Evolutionary conservation across 2,888 invertebrate genomes (phyloP).

Genomic region (Lobophora halterata): DNA sequence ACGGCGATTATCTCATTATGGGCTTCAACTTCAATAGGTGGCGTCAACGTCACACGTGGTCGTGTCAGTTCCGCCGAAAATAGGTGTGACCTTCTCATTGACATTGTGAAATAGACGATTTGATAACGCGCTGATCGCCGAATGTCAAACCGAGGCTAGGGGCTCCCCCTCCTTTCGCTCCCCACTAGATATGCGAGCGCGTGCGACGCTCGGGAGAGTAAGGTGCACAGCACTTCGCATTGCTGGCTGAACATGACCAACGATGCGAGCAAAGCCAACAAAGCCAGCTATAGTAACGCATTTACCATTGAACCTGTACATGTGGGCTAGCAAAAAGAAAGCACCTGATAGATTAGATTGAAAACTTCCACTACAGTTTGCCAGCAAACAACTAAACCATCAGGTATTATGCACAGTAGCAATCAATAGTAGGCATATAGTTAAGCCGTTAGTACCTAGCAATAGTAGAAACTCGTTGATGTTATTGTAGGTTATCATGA

Average conservation of each 20-base stretch:
- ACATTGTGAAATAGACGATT: slow-evolving; percentile 80
- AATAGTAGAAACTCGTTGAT: slow-evolving; percentile 16
- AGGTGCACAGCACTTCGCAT: slow-evolving; percentile 42
- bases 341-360: slow-evolving; percentile 27
- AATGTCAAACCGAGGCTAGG: slow-evolving; percentile 77
- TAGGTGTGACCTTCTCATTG: slow-evolving; percentile 80
- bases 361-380: slow-evolving; percentile 45
- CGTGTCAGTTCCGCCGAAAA: slow-evolving; percentile 62
- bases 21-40: slow-evolving; percentile 29
- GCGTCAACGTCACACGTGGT: slow-evolving; percentile 57
- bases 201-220: slow-evolving; percentile 37
- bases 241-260: slow-evolving; percentile 44
- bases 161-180: slow-evolving; percentile 56
- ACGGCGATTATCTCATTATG: slow-evolving; percentile 24
- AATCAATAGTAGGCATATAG: slow-evolving; percentile 4
- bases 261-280: slow-evolving; percentile 29
- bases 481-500: slow-evolving; percentile 10
- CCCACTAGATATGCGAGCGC: slow-evolving; percentile 52
- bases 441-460: neutral
- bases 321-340: slow-evolving; percentile 25
- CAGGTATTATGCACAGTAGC: slow-evolving; percentile 30
- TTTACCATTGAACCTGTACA: slow-evolving; percentile 15
- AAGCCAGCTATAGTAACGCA: slow-evolving; percentile 30
- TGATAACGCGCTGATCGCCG: slow-evolving; percentile 76
- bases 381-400: slow-evolving; percentile 51